Conservation (phyloP, 2,797 vertebrate species). For the Mus minutoides region DNA sequence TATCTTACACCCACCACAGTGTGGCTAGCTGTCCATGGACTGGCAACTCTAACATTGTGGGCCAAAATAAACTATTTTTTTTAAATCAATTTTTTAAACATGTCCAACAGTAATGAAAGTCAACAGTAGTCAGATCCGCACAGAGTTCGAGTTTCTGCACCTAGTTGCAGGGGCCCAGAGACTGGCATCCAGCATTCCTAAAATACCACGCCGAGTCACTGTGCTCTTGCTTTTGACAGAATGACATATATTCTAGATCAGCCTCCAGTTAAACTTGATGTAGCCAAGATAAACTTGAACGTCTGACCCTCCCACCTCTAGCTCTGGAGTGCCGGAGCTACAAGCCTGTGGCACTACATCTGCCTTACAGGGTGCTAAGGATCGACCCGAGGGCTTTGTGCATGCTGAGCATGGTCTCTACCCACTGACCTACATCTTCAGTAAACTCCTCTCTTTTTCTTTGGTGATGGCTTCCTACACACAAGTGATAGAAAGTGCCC, state of each 20-base stretch:
- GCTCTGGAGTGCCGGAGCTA: too few species aligned
- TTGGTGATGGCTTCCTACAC: background rate
- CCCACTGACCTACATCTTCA: background rate
- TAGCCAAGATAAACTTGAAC: background rate
- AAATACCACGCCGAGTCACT: background rate
- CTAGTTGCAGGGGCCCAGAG: background rate
- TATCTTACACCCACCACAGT: rapidly evolving
- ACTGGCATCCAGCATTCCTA: background rate
- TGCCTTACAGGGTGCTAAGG: background rate
- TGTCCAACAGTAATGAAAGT: background rate
- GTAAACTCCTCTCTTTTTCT: background rate
- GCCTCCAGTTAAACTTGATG: background rate
- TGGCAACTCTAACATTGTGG: background rate
- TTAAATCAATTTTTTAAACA: background rate
- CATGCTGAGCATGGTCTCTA: background rate
- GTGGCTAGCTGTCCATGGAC: background rate
- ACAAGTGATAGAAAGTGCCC: too few species aligned
- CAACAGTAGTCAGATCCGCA: background rate
- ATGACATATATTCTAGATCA: background rate
- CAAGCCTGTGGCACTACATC: too few species aligned
- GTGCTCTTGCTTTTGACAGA: background rate
- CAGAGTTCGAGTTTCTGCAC: background rate
- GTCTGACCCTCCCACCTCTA: background rate
- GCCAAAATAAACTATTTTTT: background rate
- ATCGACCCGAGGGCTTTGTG: background rate